These are phyloP conservation scores for Remorina albescens DNA, from an alignment of 2,797 vertebrate species.

Conservation along the genomic window DNA sequence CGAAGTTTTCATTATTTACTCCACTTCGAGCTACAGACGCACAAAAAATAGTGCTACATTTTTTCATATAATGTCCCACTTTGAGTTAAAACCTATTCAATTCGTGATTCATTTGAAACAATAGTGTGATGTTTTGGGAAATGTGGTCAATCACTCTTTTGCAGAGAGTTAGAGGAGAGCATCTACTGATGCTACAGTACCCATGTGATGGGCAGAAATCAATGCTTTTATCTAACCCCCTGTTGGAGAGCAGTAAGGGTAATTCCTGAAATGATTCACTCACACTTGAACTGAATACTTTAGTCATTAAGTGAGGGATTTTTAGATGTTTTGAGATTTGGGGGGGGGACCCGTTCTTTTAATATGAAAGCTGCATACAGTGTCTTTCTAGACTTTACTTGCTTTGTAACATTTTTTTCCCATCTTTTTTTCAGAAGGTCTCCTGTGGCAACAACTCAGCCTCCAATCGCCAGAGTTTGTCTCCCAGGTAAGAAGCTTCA, in stretches of 20 bases:
- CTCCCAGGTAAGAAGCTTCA: constrained; percentile 77
- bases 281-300: too few relatives aligned
- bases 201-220: not conserved
- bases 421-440: constrained; percentile 70
- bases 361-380: too few relatives aligned
- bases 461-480: constrained; percentile 82
- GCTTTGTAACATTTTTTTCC: not conserved
- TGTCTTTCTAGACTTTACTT: too few relatives aligned
- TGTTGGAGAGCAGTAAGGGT: too few relatives aligned
- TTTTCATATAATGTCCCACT: not conserved
- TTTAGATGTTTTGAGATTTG: too few relatives aligned
- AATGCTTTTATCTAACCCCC: not conserved
- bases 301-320: not conserved
- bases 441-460: constrained; percentile 78
- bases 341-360: not conserved
- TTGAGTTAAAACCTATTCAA: not conserved
- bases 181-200: not conserved
- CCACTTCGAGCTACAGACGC: not conserved
- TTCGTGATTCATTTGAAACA: not conserved
- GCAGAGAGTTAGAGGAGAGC: not conserved
- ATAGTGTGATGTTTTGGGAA: not conserved
- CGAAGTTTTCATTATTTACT: too few relatives aligned
- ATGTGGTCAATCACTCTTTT: not conserved
- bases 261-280: not conserved
- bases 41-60: too few relatives aligned